phyloP scores from a whole-genome alignment of 2,888 invertebrate genomes.

The Tuberolachnus salignus region DNA sequence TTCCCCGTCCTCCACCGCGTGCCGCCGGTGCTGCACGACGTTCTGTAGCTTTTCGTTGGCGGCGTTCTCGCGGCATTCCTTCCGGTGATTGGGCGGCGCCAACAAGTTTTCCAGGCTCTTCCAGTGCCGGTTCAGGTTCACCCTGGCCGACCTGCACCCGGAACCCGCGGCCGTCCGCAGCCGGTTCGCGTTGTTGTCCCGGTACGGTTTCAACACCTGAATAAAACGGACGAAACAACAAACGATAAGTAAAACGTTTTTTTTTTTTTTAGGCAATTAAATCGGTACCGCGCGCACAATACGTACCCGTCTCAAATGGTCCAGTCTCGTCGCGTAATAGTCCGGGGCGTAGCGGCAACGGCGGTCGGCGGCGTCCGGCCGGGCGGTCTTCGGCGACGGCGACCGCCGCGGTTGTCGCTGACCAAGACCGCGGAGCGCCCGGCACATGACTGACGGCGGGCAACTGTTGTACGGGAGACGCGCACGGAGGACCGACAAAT shows the following conservation, averaged over 20 bases:
- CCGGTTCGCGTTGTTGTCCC: conserved; percentile 63
- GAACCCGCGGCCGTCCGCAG: conserved; percentile 66
- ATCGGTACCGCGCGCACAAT: no score
- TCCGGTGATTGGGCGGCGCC: conserved; percentile 64
- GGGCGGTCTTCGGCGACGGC: no score
- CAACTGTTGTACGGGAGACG: not conserved
- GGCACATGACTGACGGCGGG: conserved; percentile 29
- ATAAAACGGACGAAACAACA: no score
- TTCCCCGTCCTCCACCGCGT: conserved; percentile 61
- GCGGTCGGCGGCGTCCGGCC: not conserved
- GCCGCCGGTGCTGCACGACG: conserved; percentile 60
- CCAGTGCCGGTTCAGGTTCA: conserved; percentile 73
- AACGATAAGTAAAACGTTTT: no score
- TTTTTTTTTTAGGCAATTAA: not conserved
- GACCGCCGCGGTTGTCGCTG: not conserved
- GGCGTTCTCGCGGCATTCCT: conserved; percentile 63
- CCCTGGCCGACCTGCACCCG: conserved; percentile 65
- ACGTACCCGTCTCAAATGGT: conserved; percentile 39
- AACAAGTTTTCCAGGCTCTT: conserved; percentile 69
- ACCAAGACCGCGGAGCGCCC: conserved; percentile 7
- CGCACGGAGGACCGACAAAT: not conserved
- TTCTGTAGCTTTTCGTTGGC: conserved; percentile 63
- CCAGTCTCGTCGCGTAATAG: conserved; percentile 21
- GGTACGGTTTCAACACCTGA: conserved; percentile 46
- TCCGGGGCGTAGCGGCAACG: not conserved